phyloP scores from a whole-genome alignment of 2,888 invertebrate genomes.

The Melikaiella ostensackeni region DNA sequence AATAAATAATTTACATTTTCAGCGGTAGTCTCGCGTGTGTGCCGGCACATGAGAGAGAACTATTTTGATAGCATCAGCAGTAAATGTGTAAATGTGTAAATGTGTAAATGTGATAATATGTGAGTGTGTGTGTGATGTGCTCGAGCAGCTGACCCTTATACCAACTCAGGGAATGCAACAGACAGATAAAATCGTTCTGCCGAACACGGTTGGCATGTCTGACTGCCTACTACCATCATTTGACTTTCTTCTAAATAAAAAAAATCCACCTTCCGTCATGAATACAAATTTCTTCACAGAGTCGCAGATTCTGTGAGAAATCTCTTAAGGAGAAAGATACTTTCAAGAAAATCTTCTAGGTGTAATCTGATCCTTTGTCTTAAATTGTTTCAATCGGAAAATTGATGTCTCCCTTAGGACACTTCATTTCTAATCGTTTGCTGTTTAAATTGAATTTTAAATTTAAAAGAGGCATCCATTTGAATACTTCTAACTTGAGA shows the following conservation, averaged over 20 bases:
- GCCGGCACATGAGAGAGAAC: slow-evolving; percentile 51
- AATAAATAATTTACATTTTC: slow-evolving; percentile 68
- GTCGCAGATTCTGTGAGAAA: slow-evolving; percentile 18
- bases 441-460: too few species aligned
- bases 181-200: slow-evolving; percentile 51
- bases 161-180: slow-evolving; percentile 43
- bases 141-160: slow-evolving; percentile 40
- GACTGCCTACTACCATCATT: slow-evolving; percentile 29
- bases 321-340: neutral
- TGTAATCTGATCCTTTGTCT: neutral
- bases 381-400: neutral
- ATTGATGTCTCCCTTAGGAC: slow-evolving; percentile 5
- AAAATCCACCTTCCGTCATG: slow-evolving; percentile 31
- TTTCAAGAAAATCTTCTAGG: neutral
- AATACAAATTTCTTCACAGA: slow-evolving; percentile 33
- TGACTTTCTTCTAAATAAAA: slow-evolving; percentile 30
- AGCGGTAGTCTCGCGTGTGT: slow-evolving; percentile 43
- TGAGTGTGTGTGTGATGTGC: slow-evolving; percentile 22
- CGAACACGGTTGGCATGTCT: slow-evolving; percentile 42
- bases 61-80: slow-evolving; percentile 58
- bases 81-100: slow-evolving; percentile 29
- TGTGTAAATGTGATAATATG: slow-evolving; percentile 25
- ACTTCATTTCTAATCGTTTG: too few species aligned
- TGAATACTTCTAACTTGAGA: too few species aligned
- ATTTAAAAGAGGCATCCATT: too few species aligned